Percentiles rank a stretch among this genome's conserved stretches.
These are phyloP conservation scores for Latrodectus elegans DNA, from an alignment of 2,888 invertebrate genomes.

Conservation along the genomic window DNA sequence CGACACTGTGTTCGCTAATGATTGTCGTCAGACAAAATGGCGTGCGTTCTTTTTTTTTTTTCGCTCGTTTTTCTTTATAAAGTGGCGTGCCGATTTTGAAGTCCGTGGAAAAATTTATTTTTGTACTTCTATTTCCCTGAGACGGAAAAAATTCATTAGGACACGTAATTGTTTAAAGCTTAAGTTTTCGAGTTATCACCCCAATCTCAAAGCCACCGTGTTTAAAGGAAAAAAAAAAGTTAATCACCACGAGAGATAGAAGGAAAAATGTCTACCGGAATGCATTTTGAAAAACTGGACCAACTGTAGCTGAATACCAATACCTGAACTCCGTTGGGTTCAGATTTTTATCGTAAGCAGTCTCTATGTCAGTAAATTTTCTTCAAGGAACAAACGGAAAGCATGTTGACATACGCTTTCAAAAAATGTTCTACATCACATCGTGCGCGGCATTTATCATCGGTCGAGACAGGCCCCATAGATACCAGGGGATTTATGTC, in stretches of 20 bases:
- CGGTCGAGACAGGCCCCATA: constrained; percentile 10
- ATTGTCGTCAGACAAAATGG: constrained; percentile 65
- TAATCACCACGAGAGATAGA: constrained; percentile 13
- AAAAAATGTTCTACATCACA: constrained; percentile 28
- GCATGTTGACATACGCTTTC: constrained; percentile 43
- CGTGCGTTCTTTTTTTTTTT: constrained; percentile 31
- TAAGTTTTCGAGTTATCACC: constrained; percentile 23
- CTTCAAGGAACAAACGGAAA: constrained; percentile 20
- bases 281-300: constrained; percentile 16
- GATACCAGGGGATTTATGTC: constrained; percentile 6
- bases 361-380: constrained; percentile 13
- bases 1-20: constrained; percentile 61
- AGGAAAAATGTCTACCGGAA: background rate
- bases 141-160: constrained; percentile 56
- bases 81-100: constrained; percentile 27
- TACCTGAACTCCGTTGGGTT: constrained; percentile 15
- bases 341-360: constrained; percentile 36
- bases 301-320: constrained; percentile 38
- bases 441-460: constrained; percentile 33
- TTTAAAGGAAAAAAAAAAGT: constrained; percentile 1
- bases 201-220: constrained; percentile 14
- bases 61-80: background rate
- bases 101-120: constrained; percentile 37
- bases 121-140: background rate
- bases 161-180: constrained; percentile 60